phyloP scores from a whole-genome alignment of 1,140 invertebrate genomes.

The Ceratosolen fusciceps region DNA sequence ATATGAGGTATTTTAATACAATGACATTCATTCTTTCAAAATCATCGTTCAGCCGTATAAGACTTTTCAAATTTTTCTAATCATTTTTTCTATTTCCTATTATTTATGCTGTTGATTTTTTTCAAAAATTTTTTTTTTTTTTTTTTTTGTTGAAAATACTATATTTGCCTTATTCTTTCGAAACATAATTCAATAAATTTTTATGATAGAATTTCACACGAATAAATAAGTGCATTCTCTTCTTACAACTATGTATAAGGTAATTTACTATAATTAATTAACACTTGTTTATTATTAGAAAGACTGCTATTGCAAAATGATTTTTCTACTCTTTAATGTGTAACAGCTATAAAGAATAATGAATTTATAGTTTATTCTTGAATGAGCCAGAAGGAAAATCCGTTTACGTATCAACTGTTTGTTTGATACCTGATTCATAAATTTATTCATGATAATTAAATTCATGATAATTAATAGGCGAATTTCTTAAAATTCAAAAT shows the following conservation, averaged over 20 bases:
- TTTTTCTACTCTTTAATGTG: not conserved
- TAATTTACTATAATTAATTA: not conserved
- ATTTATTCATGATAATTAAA: not conserved
- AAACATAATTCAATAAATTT: not conserved
- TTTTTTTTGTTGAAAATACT: not conserved
- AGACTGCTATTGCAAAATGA: not conserved
- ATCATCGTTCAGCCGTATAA: not conserved
- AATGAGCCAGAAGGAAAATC: not conserved
- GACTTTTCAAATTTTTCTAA: not conserved
- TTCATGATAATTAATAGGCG: not conserved
- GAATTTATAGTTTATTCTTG: not conserved
- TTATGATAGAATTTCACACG: not conserved
- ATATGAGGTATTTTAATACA: constrained; percentile 17
- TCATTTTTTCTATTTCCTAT: not conserved
- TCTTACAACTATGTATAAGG: not conserved
- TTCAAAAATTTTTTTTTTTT: not conserved
- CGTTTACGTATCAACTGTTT: not conserved
- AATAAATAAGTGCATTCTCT: not conserved
- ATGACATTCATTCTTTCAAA: constrained; percentile 27
- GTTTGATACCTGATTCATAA: not conserved
- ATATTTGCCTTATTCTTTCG: too few species aligned
- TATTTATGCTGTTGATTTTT: constrained; percentile 3
- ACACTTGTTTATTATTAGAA: not conserved
- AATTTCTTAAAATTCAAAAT: constrained; percentile 43
- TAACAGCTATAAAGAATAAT: too few species aligned